Evolutionary conservation across 2,797 vertebrate genomes (phyloP).

Genomic region (Melanogrammus aeglefinus): DNA sequence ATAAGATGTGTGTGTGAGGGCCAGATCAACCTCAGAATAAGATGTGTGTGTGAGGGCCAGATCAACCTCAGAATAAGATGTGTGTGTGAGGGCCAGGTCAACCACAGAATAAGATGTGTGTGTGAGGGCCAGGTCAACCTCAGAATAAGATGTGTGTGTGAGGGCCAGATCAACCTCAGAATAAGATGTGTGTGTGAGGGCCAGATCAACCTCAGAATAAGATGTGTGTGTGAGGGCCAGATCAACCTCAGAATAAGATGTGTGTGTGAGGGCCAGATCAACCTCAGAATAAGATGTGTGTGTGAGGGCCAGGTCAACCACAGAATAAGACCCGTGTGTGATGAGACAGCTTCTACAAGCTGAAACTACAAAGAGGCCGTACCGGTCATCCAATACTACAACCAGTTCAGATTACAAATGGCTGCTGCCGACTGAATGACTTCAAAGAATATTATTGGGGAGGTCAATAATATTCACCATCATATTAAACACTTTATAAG

Average conservation of each 20-base stretch:
- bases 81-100: too few relatives aligned
- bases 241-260: too few relatives aligned
- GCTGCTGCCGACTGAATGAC: neutral
- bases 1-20: neutral
- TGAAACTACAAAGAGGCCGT: neutral
- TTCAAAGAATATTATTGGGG: neutral
- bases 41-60: too few relatives aligned
- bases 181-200: neutral
- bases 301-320: too few relatives aligned
- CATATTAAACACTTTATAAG: too few relatives aligned
- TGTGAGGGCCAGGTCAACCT: neutral
- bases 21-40: too few relatives aligned
- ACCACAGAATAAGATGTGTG: too few relatives aligned
- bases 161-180: neutral
- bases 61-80: neutral
- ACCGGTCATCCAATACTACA: neutral
- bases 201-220: neutral
- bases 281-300: too few relatives aligned
- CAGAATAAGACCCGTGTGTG: neutral
- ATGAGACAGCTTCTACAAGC: neutral
- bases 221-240: neutral
- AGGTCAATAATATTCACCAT: neutral
- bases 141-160: neutral
- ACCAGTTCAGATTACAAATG: neutral
- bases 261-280: too few relatives aligned